Evolutionary conservation across 2,113 vertebrate species (phyloP).

Genomic region (Thinocorus orbignyianus): DNA sequence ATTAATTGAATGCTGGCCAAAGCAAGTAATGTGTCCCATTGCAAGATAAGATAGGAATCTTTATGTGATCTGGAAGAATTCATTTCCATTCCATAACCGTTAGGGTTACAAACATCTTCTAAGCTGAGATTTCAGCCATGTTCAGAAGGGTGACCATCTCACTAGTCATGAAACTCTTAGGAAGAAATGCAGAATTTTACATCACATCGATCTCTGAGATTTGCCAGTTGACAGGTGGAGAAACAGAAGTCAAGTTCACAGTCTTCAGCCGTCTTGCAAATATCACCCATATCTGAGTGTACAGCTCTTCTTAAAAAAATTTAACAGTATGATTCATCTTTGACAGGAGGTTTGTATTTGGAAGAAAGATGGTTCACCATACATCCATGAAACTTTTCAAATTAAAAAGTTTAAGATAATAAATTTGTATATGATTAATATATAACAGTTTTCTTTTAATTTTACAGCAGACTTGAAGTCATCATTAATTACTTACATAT

Average conservation of each 20-base stretch:
- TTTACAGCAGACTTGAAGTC: constrained; percentile 83
- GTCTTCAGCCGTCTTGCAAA: not conserved
- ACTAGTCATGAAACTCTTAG: not conserved
- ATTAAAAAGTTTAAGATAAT: not conserved
- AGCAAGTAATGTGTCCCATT: not conserved
- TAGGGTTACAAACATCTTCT: not conserved
- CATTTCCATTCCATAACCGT: not conserved
- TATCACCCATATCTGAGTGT: not conserved
- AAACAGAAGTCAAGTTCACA: not conserved
- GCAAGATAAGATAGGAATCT: not conserved
- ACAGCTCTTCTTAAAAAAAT: not conserved
- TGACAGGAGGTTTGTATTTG: not conserved
- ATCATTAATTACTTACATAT: constrained; percentile 78
- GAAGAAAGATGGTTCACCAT: not conserved
- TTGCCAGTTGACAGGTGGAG: not conserved
- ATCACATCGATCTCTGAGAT: not conserved
- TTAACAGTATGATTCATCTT: not conserved
- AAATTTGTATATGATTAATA: not conserved
- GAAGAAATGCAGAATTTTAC: not conserved
- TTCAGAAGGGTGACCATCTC: not conserved
- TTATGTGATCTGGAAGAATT: not conserved
- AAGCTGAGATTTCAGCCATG: not conserved
- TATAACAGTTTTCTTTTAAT: constrained; percentile 33
- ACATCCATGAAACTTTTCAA: not conserved
- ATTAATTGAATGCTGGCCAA: not conserved